These are phyloP conservation scores for Bucorvus abyssinicus DNA, from an alignment of 2,797 vertebrate genomes.

Conservation along the genomic window DNA sequence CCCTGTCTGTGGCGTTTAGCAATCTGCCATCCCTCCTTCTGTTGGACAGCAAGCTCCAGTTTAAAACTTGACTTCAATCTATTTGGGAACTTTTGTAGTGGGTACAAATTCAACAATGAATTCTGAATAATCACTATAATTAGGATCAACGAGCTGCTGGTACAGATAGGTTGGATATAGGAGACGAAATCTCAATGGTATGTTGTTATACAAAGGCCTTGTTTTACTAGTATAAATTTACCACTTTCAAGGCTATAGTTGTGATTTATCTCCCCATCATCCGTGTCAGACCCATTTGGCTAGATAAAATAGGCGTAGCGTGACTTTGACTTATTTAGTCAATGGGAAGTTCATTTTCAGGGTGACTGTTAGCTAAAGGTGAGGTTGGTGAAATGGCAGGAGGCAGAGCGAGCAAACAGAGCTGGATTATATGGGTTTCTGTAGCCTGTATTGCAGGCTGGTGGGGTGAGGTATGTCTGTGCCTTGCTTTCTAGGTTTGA, in stretches of 20 bases:
- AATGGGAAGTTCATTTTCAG: slow-evolving; percentile 8
- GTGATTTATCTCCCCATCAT: background rate
- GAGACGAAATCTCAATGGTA: background rate
- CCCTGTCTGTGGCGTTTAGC: background rate
- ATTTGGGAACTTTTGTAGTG: background rate
- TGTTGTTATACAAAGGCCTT: background rate
- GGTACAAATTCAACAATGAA: background rate
- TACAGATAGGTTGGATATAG: background rate
- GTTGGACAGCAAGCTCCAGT: background rate
- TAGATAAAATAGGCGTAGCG: slow-evolving; percentile 7
- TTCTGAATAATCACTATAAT: background rate
- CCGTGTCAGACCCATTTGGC: slow-evolving; percentile 13
- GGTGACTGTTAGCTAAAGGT: slow-evolving; percentile 58
- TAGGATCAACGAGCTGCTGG: background rate
- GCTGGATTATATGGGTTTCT: background rate
- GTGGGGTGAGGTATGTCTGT: background rate
- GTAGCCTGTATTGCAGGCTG: background rate
- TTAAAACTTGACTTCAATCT: background rate
- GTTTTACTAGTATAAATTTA: background rate
- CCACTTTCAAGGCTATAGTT: background rate
- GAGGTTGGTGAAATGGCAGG: slow-evolving; percentile 10
- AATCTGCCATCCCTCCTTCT: background rate
- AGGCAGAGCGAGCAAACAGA: background rate
- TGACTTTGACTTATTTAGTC: slow-evolving; percentile 21
- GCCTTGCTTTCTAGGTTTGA: slow-evolving; percentile 22